Evolutionary conservation across 1,140 invertebrate genomes (phyloP), one percentile per base, ranked within the genome.

Genomic region (Papilio dardanus): DNA sequence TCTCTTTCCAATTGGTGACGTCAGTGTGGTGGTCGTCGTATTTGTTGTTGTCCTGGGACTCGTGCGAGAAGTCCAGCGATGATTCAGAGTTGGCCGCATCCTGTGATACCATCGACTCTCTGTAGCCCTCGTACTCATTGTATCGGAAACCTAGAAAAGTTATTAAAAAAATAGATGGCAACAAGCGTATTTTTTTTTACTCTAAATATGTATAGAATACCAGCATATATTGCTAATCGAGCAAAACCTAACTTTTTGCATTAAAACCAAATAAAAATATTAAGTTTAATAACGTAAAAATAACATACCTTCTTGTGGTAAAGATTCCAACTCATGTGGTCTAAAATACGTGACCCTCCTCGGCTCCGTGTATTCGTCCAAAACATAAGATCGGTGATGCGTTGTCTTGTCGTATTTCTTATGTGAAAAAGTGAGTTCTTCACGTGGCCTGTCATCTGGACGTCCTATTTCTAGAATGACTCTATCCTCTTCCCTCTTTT

Each of bases 331-430:
- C 42, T 90, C 89, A 76, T 93, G 89, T 1, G 89, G 84, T 71
- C 88, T 86, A 46, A 89, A 91, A 74, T 88, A 90, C 1, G 81
- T 83, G 2, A 93, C 77, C 33, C 87, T 83, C 16, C 83, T 83
- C 0, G 88, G 87, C 62, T 92, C 85, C n/a, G 73, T 84, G 75
- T 92, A 88, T 30, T 92, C 90, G 28, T 93, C 92, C 54, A 93
- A 74, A 66, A 92, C 88, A 75, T 93, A 93, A 2, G 91, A 88
- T 42, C 92, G 78, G 35, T 93, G 92, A 77, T 94, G 91, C 1
- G 91, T 93, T 0, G 92, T 94, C 78, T 93, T 94, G 69, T 93
- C 93, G 74, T 94, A 94, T 74, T 94, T 94, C 83, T 94, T 94
- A 77, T 93, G 93, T 5, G 91, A 93, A 73, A 94, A 94, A 4